phyloP scores from a whole-genome alignment of 2,888 invertebrate genomes.

The Drepana falcataria region DNA sequence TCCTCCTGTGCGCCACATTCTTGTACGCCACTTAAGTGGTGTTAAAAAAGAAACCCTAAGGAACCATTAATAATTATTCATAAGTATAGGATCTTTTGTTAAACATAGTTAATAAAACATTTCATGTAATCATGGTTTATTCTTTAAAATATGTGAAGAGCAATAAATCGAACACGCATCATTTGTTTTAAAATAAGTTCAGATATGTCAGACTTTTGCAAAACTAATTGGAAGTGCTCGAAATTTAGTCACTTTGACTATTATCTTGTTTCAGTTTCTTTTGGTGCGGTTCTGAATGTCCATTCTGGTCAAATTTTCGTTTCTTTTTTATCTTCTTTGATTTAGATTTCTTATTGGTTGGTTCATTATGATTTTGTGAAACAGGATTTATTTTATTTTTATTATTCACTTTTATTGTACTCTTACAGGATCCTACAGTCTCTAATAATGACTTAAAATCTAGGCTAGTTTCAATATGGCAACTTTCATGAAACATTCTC shows the following conservation, averaged over 20 bases:
- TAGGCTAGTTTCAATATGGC: slow-evolving; percentile 45
- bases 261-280: slow-evolving; percentile 43
- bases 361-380: slow-evolving; percentile 23
- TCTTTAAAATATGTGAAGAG: too few species aligned
- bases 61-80: too few species aligned
- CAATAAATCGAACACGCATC: too few species aligned
- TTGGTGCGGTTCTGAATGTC: slow-evolving; percentile 35
- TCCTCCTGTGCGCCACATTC: too few species aligned
- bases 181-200: too few species aligned
- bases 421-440: slow-evolving; percentile 43
- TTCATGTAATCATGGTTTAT: too few species aligned
- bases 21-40: too few species aligned
- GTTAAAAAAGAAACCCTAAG: too few species aligned
- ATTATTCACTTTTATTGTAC: slow-evolving; percentile 34
- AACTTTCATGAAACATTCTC: slow-evolving; percentile 63
- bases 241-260: slow-evolving; percentile 31
- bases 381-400: slow-evolving; percentile 23
- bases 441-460: slow-evolving; percentile 48
- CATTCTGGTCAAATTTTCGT: slow-evolving; percentile 51
- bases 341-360: slow-evolving; percentile 24
- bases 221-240: background rate
- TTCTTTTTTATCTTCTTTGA: slow-evolving; percentile 54
- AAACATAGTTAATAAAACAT: too few species aligned
- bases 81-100: too few species aligned
- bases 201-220: too few species aligned